Evolutionary conservation across 2,797 vertebrate species (phyloP), one percentile per base, ranked within the genome.

Genomic region (Periophthalmus magnuspinnatus): DNA sequence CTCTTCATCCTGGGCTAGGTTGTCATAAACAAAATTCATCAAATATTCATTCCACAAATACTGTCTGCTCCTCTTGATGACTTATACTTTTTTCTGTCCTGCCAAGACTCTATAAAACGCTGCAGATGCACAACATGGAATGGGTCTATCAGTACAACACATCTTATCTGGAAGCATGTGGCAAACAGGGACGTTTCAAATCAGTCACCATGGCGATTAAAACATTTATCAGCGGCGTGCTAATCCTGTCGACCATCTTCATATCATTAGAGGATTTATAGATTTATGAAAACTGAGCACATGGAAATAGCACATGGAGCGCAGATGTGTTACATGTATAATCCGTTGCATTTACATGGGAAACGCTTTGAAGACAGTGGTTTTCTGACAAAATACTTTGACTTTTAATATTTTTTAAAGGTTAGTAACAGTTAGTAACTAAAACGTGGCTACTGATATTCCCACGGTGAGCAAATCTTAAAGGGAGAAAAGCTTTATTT

Each of bases 41-140:
- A 80, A 88, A 87, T 85, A 85, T 86, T 86, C 77, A 84, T 57
- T 67, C 19, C 57, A 68, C 38, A 65, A 48, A 52, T 45, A 52
- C 70, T 64, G 5, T 50, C 70, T 62, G 54, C 65, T 55, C 14
- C 50, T 7, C 52, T 70, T 52, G 38, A 47, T 74, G 74, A 71
- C 76, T 78, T 68, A 75, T 77, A 45, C 58, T 65, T 70, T 76
- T 66, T 34, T 17, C 60, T 55, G 56, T 59, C 45, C 54, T 32
- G 48, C 65, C 22, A 17, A 74, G 32, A 36, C 22, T 69, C 48
- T 65, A 61, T 47, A 5, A 16, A 54, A 62, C 34, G 62, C 68
- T 66, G 13, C n/a, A 48, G n/a, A 65, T 24, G 32, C 17, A 21
- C 17, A 21, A 7, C 36, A 70, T 16, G 50, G 22, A 33, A 13